These are phyloP conservation scores for Ctenopoma multispine DNA, from an alignment of 2,797 vertebrate species.

Conservation along the genomic window DNA sequence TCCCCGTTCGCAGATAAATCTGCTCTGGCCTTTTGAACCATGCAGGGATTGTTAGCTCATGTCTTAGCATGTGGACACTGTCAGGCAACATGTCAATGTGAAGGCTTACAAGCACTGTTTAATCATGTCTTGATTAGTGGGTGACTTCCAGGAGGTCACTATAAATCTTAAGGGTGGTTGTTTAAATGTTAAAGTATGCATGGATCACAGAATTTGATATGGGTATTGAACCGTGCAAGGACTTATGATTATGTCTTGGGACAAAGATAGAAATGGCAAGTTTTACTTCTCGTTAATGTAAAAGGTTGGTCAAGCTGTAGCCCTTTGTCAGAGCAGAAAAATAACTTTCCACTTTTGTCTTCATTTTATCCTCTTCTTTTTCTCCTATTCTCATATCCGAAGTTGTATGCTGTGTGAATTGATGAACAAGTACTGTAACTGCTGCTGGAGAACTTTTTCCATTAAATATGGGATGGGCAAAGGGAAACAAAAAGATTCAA, in stretches of 20 bases:
- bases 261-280: conserved; percentile 57
- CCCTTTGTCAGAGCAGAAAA: conserved; percentile 33
- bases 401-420: conserved; percentile 20
- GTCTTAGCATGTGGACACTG: conserved; percentile 41
- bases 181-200: conserved; percentile 75
- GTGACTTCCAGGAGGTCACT: conserved; percentile 47
- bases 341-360: conserved; percentile 13
- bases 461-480: conserved; percentile 64
- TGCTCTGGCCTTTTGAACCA: conserved; percentile 62
- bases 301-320: conserved; percentile 37
- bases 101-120: conserved; percentile 39
- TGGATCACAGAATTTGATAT: conserved; percentile 55
- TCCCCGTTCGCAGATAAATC: conserved; percentile 72
- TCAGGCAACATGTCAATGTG: conserved; percentile 28
- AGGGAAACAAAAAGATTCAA: conserved; percentile 69
- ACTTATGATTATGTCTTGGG: conserved; percentile 60
- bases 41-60: conserved; percentile 48
- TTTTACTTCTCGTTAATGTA: conserved; percentile 62
- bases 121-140: conserved; percentile 61
- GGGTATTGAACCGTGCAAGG: conserved; percentile 55
- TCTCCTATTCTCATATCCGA: conserved; percentile 7
- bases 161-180: conserved; percentile 47
- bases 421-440: conserved; percentile 29
- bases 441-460: conserved; percentile 49
- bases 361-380: conserved; percentile 13